These are phyloP conservation scores for Tetramorium bicarinatum DNA, from an alignment of 2,888 invertebrate species.

Conservation along the genomic window DNA sequence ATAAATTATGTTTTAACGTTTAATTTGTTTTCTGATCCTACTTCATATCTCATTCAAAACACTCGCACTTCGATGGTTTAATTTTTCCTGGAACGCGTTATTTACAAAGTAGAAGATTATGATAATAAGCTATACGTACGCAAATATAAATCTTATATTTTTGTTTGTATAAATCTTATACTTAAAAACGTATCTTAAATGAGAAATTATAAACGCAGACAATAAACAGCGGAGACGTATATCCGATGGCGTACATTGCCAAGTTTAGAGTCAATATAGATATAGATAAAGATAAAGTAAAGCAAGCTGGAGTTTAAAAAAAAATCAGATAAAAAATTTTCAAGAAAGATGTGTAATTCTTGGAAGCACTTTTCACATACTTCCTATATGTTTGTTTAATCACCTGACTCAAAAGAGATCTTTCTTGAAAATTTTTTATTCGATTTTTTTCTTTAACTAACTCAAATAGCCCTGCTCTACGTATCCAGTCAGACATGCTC, in stretches of 20 bases:
- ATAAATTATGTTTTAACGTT: background rate
- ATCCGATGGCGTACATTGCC: background rate
- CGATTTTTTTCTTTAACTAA: no score
- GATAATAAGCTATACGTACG: background rate
- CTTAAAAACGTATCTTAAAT: background rate
- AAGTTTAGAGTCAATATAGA: conserved; percentile 25
- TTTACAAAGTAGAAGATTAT: background rate
- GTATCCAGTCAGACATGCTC: conserved; percentile 15
- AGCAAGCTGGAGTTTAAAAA: no score
- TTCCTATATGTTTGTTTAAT: no score
- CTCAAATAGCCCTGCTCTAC: no score
- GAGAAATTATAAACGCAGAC: background rate
- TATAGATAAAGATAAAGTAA: background rate
- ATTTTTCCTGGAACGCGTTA: background rate
- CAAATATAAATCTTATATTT: no score
- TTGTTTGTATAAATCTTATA: conserved; percentile 4
- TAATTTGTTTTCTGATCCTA: conserved; percentile 1
- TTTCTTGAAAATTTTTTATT: no score
- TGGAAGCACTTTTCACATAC: no score
- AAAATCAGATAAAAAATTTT: no score
- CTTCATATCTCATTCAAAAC: background rate
- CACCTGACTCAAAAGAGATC: no score
- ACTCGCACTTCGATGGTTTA: background rate
- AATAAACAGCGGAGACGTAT: background rate
- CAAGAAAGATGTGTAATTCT: no score